These are phyloP conservation scores for Promerops cafer DNA, from an alignment of 2,113 vertebrate genomes.

Conservation along the genomic window DNA sequence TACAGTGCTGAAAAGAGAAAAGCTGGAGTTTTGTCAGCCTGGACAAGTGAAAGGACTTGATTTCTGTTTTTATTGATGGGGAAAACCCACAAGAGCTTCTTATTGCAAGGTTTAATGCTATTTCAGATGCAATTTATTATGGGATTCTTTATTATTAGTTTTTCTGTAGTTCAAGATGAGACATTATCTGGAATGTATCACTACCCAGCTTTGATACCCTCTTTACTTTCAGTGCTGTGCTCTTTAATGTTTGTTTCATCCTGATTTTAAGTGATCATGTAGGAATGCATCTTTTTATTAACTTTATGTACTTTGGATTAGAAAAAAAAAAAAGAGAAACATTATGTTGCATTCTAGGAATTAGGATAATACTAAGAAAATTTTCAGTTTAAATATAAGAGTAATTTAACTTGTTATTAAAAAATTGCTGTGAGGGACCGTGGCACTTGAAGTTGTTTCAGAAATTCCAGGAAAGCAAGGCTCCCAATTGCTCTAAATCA, in stretches of 20 bases:
- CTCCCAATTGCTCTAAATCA: not conserved
- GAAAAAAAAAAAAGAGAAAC: not conserved
- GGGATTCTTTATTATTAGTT: not conserved
- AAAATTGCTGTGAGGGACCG: not conserved
- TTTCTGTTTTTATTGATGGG: not conserved
- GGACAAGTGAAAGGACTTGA: not conserved
- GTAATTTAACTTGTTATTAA: slow-evolving; percentile 36
- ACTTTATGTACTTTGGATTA: not conserved
- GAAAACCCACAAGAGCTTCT: not conserved
- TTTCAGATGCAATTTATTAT: not conserved
- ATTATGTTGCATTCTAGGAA: not conserved
- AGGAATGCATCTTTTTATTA: not conserved
- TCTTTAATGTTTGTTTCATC: not conserved
- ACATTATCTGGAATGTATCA: not conserved
- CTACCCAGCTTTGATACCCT: not conserved
- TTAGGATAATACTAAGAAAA: not conserved
- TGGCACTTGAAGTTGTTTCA: not conserved
- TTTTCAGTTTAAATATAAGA: slow-evolving; percentile 9
- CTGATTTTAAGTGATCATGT: not conserved
- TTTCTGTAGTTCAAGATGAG: not conserved
- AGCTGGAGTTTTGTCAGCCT: not conserved
- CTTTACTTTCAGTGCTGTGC: not conserved
- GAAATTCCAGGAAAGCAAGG: not conserved
- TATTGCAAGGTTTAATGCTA: not conserved
- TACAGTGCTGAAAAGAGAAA: not conserved